Base-by-base conservation (phyloP, 2,888 invertebrate species). In the Sminthurides aquaticus region DNA sequence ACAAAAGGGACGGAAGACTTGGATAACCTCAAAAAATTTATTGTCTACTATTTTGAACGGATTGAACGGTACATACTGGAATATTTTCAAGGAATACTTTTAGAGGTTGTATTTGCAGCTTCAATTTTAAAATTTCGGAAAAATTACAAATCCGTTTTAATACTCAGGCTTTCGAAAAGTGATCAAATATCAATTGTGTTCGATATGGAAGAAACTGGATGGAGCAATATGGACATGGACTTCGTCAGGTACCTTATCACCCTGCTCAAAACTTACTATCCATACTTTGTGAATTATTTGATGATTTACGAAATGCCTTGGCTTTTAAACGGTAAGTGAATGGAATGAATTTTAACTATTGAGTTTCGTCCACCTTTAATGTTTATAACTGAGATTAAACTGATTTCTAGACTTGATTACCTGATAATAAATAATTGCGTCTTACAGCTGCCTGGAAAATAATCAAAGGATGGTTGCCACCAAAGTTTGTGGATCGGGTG, bases 261-360 rank as follows among this genome's bases (percentile, higher is more conserved):
- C 25, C 82, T 92, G 25, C 91, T 95, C 77, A 93, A 94, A 78
- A 81, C 83, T 24, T 93, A 94, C 77, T 96, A 94, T 79, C 96
- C 96, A 0, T 85, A 85, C 78, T 87, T 89, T 76, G 79, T 92
- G 68, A 94, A 92, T 76, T 91, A 91, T 77, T 57, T 74, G 71
- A 81, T 96, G 43, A 88, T 96, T 62, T 92, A 84, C 78, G 93
- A 96, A 78, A 90, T 96, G 90, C 91, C 95, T 0, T 96, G 95
- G 95, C 85, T 95, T 1, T 79, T 96, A 67, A 91, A 88, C 76
- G 87, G 88, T 88, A 80, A 81, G 81, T 77, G n/a, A n/a, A n/a
- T n/a, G 49, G 43, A 18, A 43, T 43, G 18, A 11, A 43, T 43
- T 8, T 66, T 65, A 34, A n/a, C 52, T 11, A 64, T 20, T 55